A percentile compares a stretch with the other conserved stretches of the same genome.
Conservation (phyloP, 37 sponge, comb jelly and placozoan genomes). For the Haliclona indistincta region DNA sequence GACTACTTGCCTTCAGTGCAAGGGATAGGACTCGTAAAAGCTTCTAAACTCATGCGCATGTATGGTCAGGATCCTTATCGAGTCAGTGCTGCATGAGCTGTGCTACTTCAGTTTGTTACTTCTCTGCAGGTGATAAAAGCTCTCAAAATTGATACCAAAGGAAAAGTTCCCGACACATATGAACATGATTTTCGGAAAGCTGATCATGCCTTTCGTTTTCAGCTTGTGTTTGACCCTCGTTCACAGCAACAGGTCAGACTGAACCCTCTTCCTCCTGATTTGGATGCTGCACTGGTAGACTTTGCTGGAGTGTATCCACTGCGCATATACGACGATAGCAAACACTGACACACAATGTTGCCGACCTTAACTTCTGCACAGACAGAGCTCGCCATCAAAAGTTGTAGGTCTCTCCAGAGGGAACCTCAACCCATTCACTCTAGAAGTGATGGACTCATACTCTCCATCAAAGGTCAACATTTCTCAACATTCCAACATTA, state of each 20-base stretch:
- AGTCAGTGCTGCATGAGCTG: slow-evolving; percentile 33
- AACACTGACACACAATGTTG: no score
- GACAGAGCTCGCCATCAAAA: slow-evolving; percentile 73
- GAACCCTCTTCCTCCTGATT: slow-evolving; percentile 62
- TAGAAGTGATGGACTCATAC: slow-evolving; percentile 67
- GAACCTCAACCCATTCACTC: slow-evolving; percentile 86
- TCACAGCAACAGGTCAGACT: slow-evolving; percentile 66
- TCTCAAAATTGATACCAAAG: slow-evolving; percentile 53
- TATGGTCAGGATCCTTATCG: slow-evolving; percentile 60
- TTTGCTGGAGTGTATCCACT: slow-evolving; percentile 87
- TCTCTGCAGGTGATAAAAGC: slow-evolving; percentile 67
- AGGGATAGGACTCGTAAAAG: slow-evolving; percentile 87
- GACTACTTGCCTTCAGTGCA: slow-evolving; percentile 94
- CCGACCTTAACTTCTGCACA: slow-evolving; percentile 6
- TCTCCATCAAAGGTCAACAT: slow-evolving; percentile 69
- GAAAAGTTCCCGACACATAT: slow-evolving; percentile 74
- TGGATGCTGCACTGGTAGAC: slow-evolving; percentile 46
- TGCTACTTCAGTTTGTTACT: neutral
- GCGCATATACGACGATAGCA: no score
- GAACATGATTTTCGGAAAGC: slow-evolving; percentile 69
- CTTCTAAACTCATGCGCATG: slow-evolving; percentile 87
- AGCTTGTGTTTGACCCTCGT: slow-evolving; percentile 90
- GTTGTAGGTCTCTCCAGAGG: slow-evolving; percentile 83
- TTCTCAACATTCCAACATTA: no score
- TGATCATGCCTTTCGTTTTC: slow-evolving; percentile 86